Evolutionary conservation across 2,797 vertebrate species (phyloP).

Genomic region (Melanogrammus aeglefinus): DNA sequence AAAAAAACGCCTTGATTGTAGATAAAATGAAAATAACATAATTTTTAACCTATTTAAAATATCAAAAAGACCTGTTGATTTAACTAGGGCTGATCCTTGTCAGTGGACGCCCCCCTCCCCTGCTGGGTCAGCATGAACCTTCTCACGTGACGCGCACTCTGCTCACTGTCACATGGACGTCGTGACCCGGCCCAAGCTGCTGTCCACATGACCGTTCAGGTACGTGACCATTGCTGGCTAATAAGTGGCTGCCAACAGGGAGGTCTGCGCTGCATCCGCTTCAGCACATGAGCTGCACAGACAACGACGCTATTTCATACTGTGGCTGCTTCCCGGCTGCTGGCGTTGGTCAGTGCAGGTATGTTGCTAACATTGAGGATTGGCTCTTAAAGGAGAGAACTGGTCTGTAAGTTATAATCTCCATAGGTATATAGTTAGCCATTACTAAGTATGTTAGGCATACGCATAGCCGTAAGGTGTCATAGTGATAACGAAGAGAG

Average conservation of each 20-base stretch:
- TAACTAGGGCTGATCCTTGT: neutral
- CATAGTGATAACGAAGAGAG: too few relatives aligned
- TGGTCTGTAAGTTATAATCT: neutral
- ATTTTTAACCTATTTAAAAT: neutral
- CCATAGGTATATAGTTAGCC: neutral
- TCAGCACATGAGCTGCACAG: constrained; percentile 55
- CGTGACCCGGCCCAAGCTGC: constrained; percentile 45
- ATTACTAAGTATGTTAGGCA: too few relatives aligned
- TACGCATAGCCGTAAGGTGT: too few relatives aligned
- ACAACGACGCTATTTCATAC: neutral
- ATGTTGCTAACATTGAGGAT: constrained; percentile 6
- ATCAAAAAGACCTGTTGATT: neutral
- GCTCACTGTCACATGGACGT: too few relatives aligned
- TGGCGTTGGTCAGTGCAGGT: constrained; percentile 44
- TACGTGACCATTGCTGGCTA: accelerated
- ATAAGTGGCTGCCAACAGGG: neutral
- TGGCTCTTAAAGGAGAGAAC: neutral
- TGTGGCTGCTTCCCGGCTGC: constrained; percentile 36
- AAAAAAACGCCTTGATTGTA: neutral
- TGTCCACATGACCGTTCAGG: too few relatives aligned
- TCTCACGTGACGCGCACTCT: too few relatives aligned
- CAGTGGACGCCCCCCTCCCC: too few relatives aligned
- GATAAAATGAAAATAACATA: neutral
- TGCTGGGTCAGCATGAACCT: too few relatives aligned
- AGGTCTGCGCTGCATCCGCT: accelerated